Evolutionary conservation across 2,113 vertebrate genomes (phyloP).

Genomic region (Zosterops pallidus): DNA sequence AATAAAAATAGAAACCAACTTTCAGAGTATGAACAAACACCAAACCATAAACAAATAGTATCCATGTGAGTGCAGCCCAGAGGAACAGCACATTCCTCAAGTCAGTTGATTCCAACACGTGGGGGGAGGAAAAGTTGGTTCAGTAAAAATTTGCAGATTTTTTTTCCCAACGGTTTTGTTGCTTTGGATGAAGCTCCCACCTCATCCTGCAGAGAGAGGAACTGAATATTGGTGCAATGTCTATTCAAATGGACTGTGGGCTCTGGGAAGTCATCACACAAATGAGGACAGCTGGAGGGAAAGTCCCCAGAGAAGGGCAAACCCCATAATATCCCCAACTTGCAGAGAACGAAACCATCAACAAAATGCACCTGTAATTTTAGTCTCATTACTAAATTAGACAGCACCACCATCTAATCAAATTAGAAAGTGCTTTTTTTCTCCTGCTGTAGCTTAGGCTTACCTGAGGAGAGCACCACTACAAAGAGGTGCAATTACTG

Average conservation of each 20-base stretch:
- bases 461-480: neutral
- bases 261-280: neutral
- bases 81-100: neutral
- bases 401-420: neutral
- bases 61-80: neutral
- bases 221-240: too few relatives aligned
- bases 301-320: neutral
- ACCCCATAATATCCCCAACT: neutral
- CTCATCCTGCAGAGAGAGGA: neutral
- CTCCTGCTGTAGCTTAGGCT: neutral
- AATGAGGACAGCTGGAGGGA: neutral
- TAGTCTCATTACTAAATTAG: neutral
- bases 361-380: neutral
- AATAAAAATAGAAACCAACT: neutral
- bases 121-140: neutral
- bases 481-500: neutral
- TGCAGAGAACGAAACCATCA: neutral
- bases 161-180: neutral
- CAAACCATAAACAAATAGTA: neutral
- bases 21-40: neutral
- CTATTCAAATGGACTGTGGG: rapidly evolving
- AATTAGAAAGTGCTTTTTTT: neutral
- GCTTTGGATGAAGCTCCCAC: neutral
- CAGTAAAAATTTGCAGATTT: neutral
- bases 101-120: rapidly evolving